These are phyloP conservation scores for Embiotoca jacksoni DNA, from an alignment of 2,113 vertebrate genomes.

Conservation along the genomic window DNA sequence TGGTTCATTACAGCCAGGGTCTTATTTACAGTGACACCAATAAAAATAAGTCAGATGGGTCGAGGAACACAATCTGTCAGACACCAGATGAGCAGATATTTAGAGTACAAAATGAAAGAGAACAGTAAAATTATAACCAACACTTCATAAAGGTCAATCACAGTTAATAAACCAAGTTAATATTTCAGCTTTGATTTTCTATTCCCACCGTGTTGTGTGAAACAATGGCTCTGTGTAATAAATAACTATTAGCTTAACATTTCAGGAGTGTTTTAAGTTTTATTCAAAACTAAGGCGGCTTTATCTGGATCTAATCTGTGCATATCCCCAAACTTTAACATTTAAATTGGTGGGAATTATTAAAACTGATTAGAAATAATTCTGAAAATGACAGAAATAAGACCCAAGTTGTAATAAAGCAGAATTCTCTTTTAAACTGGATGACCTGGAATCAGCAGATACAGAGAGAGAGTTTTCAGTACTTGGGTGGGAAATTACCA, in stretches of 20 bases:
- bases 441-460: not conserved
- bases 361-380: not conserved
- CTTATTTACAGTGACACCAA: not conserved
- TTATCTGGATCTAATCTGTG: no score
- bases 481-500: not conserved
- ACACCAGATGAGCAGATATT: not conserved
- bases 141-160: no score
- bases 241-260: no score
- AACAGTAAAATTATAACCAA: no score
- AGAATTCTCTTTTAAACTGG: not conserved
- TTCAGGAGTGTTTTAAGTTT: no score
- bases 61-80: no score
- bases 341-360: not conserved
- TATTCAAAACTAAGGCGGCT: no score
- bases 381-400: not conserved
- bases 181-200: no score
- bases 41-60: not conserved
- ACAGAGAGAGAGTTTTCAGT: not conserved
- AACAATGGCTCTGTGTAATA: no score
- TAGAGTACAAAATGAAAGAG: not conserved
- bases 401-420: slow-evolving; percentile 19
- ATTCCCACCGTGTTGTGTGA: no score
- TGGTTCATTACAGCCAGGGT: slow-evolving; percentile 6
- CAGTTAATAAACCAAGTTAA: no score
- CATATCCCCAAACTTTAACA: not conserved